Conservation (phyloP, 2,888 invertebrate species). For the Charanyca ferruginea region DNA sequence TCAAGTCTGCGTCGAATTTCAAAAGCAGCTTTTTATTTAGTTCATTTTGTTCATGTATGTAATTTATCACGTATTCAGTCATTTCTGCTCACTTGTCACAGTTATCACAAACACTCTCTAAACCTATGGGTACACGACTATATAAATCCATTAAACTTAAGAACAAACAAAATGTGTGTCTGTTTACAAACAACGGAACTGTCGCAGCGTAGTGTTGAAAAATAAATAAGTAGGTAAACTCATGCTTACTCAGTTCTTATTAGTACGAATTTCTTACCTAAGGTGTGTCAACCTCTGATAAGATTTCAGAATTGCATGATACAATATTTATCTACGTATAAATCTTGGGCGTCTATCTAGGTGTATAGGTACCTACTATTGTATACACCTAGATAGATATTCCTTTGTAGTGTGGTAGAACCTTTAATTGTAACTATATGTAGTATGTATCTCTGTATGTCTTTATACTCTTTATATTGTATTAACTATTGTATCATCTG, state of each 20-base stretch:
- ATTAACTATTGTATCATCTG: too few species aligned
- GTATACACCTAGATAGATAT: too few species aligned
- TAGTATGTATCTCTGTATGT: too few species aligned
- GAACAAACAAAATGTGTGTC: constrained; percentile 13
- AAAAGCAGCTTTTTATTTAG: constrained; percentile 68
- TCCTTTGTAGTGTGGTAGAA: too few species aligned
- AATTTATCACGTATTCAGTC: constrained; percentile 58
- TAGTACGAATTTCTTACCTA: constrained; percentile 21
- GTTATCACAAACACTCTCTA: constrained; percentile 28
- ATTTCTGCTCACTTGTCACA: constrained; percentile 51
- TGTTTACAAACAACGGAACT: constrained; percentile 28
- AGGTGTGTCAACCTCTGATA: constrained; percentile 52
- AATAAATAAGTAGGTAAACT: constrained; percentile 16
- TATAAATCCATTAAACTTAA: constrained; percentile 26
- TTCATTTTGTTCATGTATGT: constrained; percentile 70
- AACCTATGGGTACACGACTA: not conserved
- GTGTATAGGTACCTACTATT: too few species aligned
- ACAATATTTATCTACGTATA: constrained; percentile 1
- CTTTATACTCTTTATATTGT: too few species aligned
- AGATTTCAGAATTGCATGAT: constrained; percentile 44
- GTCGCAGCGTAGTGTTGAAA: constrained; percentile 7
- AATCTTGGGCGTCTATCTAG: too few species aligned
- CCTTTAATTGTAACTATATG: too few species aligned
- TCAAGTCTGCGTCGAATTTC: constrained; percentile 72
- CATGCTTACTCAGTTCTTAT: constrained; percentile 13